Conservation (phyloP, 2,113 vertebrate species). For the Pungitius pungitius region DNA sequence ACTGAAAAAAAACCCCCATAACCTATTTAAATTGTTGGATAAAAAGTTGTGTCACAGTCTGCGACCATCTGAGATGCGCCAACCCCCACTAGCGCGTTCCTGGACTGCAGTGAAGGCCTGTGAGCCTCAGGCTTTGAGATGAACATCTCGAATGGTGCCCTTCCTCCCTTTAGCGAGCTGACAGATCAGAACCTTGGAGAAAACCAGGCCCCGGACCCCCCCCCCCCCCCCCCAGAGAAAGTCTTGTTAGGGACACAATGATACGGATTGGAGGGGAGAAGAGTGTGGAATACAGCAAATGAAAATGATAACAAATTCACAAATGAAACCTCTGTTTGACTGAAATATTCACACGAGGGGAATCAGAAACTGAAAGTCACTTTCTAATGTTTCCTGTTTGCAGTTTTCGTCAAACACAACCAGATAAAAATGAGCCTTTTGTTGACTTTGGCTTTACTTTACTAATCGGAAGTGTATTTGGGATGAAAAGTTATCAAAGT, state of each 20-base stretch:
- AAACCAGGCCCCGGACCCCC: conserved; percentile 1
- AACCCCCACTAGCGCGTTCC: too few species aligned
- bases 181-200: background rate
- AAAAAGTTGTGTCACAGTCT: too few species aligned
- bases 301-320: too few species aligned
- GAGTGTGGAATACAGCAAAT: too few species aligned
- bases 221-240: background rate
- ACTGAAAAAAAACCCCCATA: too few species aligned
- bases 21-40: too few species aligned
- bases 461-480: too few species aligned
- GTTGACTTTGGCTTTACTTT: background rate
- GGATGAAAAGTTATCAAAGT: background rate
- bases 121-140: background rate
- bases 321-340: background rate
- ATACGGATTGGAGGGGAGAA: too few species aligned
- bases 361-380: too few species aligned
- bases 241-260: background rate
- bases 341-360: background rate
- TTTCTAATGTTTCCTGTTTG: too few species aligned
- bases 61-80: too few species aligned
- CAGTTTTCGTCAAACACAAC: too few species aligned
- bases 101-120: background rate
- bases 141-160: background rate
- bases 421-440: background rate
- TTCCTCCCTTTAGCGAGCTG: fast-evolving